phyloP scores from a whole-genome alignment of 2,113 vertebrate species.

The Paradisaea rubra region DNA sequence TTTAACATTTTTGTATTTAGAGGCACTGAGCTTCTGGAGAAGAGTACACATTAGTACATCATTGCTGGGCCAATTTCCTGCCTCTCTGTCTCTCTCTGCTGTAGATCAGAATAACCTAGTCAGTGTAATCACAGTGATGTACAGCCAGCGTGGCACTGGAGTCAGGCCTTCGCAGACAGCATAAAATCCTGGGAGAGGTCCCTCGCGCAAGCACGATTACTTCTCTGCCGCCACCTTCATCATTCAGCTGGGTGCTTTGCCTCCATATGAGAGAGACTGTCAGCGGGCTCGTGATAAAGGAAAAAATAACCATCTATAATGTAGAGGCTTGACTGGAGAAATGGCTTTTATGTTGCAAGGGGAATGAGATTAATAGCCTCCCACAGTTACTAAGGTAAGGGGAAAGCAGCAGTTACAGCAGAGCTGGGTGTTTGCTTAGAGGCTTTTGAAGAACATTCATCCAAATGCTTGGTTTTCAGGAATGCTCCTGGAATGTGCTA shows the following conservation, averaged over 20 bases:
- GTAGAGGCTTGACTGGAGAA: constrained; percentile 2
- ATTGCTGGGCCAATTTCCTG: constrained; percentile 12
- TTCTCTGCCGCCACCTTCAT: not conserved
- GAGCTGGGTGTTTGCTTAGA: not conserved
- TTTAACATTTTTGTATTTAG: constrained; percentile 41
- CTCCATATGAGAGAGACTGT: not conserved
- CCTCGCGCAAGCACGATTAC: not conserved
- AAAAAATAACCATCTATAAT: not conserved
- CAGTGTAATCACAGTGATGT: not conserved
- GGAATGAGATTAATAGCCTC: constrained; percentile 5
- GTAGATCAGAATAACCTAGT: not conserved
- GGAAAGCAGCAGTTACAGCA: not conserved
- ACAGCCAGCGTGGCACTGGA: not conserved
- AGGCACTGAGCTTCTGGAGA: not conserved
- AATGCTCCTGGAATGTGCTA: not conserved
- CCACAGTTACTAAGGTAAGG: not conserved
- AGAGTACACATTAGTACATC: not conserved
- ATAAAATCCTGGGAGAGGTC: not conserved
- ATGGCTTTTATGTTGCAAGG: not conserved
- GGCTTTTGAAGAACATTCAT: not conserved
- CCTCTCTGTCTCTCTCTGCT: not conserved
- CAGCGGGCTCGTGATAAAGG: not conserved
- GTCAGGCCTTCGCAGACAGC: not conserved
- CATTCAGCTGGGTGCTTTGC: not conserved
- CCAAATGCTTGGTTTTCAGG: not conserved